Percentiles rank a stretch among this genome's conserved stretches.
These are phyloP conservation scores for Pomatostomus ruficeps DNA, from an alignment of 2,113 vertebrate genomes.

Conservation along the genomic window DNA sequence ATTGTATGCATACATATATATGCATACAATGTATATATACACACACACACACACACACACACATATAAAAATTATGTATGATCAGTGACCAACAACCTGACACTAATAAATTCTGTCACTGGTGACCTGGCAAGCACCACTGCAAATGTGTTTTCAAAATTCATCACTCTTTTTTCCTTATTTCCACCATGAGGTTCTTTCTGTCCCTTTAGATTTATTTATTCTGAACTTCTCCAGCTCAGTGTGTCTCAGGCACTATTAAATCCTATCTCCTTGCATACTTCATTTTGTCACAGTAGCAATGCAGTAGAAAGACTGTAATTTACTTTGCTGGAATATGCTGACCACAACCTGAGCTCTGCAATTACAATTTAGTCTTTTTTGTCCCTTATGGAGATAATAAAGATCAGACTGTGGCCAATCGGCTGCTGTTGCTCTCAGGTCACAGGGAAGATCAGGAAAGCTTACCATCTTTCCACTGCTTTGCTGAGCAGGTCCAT, in stretches of 20 bases:
- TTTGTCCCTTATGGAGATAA: not conserved
- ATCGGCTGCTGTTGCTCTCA: not conserved
- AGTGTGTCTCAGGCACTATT: not conserved
- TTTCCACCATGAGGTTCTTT: not conserved
- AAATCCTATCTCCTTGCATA: not conserved
- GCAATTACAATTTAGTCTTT: not conserved
- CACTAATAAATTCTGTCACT: not conserved
- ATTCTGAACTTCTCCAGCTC: not conserved
- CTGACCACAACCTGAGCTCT: not conserved
- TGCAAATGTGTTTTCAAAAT: not conserved
- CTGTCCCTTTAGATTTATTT: not conserved
- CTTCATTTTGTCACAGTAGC: not conserved
- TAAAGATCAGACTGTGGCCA: not conserved
- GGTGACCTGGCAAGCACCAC: not conserved
- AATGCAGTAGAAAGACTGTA: not conserved
- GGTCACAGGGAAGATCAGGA: not conserved
- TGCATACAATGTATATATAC: too few relatives aligned
- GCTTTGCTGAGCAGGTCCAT: not conserved
- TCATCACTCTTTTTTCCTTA: not conserved
- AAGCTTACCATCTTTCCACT: not conserved
- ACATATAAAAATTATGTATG: not conserved
- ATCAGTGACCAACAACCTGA: not conserved
- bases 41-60: too few relatives aligned
- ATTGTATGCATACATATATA: accelerated
- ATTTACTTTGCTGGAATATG: not conserved